A percentile compares a stretch with the other conserved stretches of the same genome.
Evolutionary conservation across 2,888 invertebrate species (phyloP).

Genomic region (Chrysolina americana): DNA sequence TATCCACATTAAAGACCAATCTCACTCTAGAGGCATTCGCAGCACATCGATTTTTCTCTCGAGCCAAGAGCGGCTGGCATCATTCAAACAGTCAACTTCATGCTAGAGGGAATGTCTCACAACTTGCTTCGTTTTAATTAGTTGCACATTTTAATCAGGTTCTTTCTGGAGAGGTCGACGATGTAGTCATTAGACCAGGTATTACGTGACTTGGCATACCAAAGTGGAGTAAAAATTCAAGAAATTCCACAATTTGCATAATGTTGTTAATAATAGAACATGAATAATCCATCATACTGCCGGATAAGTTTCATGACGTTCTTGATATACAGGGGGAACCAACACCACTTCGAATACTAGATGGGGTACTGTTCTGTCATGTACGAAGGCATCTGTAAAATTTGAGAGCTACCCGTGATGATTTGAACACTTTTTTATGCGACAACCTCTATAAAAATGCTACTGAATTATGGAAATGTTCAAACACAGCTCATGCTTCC

Average conservation of each 20-base stretch:
- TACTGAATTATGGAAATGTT: too few relatives aligned
- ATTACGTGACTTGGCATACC: background rate
- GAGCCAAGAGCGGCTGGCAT: background rate
- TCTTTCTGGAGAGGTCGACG: background rate
- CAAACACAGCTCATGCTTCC: too few relatives aligned
- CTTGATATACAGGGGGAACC: background rate
- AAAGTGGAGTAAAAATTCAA: background rate
- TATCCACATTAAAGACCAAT: constrained; percentile 26
- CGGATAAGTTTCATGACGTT: background rate
- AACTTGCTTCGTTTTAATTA: background rate
- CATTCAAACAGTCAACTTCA: background rate
- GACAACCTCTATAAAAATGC: too few relatives aligned
- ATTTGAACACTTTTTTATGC: too few relatives aligned
- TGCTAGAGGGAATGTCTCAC: background rate
- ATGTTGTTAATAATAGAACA: background rate
- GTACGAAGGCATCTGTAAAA: too few relatives aligned
- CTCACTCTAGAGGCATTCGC: background rate
- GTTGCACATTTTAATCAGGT: background rate
- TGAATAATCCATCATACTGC: background rate
- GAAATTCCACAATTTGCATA: background rate
- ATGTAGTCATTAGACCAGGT: background rate
- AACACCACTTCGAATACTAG: too few relatives aligned
- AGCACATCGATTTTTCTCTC: constrained; percentile 21
- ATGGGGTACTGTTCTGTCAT: too few relatives aligned
- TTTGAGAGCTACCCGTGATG: too few relatives aligned